These are phyloP conservation scores for Rhynchonycteris naso DNA, from an alignment of 2,797 vertebrate genomes.

Conservation along the genomic window DNA sequence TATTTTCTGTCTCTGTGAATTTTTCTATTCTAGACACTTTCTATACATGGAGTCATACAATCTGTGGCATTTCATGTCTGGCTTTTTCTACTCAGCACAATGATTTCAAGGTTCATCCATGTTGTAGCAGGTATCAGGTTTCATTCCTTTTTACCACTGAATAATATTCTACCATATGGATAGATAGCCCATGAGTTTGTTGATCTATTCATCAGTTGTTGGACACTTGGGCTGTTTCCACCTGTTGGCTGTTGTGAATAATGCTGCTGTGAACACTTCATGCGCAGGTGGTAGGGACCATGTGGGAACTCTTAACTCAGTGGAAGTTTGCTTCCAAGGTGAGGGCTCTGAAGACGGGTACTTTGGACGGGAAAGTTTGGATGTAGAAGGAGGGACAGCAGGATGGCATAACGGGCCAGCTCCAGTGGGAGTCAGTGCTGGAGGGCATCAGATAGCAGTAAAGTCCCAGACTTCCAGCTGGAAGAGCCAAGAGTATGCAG, in stretches of 20 bases:
- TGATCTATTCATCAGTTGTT: not conserved
- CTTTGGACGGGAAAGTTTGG: not conserved
- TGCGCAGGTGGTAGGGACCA: not conserved
- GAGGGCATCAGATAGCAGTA: not conserved
- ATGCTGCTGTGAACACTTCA: not conserved
- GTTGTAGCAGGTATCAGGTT: not conserved
- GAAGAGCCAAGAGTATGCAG: not conserved
- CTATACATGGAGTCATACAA: not conserved
- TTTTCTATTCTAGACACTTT: not conserved
- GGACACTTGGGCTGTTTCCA: not conserved
- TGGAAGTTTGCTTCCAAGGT: not conserved
- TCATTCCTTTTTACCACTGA: not conserved
- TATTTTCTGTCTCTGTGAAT: not conserved
- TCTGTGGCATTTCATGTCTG: not conserved
- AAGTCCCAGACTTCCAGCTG: not conserved
- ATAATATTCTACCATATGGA: not conserved
- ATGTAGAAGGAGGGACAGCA: not conserved
- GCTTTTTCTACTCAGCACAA: not conserved
- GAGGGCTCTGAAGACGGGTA: not conserved
- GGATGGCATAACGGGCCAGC: fast-evolving
- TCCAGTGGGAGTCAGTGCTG: not conserved
- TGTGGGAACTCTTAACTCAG: not conserved
- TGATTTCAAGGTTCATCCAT: not conserved
- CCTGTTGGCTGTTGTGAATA: not conserved
- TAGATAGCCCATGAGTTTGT: not conserved